A percentile compares a stretch with the other conserved stretches of the same genome.
Evolutionary conservation across 2,888 invertebrate genomes (phyloP).

Genomic region (Mycalesis mineus): DNA sequence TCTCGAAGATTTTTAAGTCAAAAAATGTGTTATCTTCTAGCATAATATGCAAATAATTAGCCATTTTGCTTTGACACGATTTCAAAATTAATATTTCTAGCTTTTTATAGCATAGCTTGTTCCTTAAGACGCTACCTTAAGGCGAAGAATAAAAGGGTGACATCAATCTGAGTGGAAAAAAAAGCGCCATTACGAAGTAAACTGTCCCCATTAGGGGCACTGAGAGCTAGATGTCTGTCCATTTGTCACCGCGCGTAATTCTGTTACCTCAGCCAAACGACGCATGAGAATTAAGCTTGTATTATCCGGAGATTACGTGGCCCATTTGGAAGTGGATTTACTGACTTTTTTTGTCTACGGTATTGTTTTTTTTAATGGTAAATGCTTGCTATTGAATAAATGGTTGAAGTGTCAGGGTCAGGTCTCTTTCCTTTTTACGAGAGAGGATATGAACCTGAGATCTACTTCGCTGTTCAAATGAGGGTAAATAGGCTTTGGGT

Average conservation of each 20-base stretch:
- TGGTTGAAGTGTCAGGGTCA: no score
- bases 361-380: neutral
- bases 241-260: conserved; percentile 38
- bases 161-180: conserved; percentile 37
- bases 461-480: no score
- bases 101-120: neutral
- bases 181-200: conserved; percentile 38
- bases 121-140: conserved; percentile 4
- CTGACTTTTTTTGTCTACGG: neutral
- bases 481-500: no score
- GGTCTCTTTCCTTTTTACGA: no score
- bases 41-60: no score
- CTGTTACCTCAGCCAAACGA: conserved; percentile 38
- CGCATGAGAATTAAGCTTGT: conserved; percentile 14
- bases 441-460: no score
- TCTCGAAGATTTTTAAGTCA: no score
- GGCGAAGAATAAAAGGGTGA: conserved; percentile 33
- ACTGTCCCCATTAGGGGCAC: conserved; percentile 37
- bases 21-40: no score
- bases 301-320: conserved; percentile 14
- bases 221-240: conserved; percentile 35
- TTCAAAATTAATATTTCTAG: neutral
- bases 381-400: no score
- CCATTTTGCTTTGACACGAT: no score
- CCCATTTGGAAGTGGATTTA: neutral